Evolutionary conservation across 2,113 vertebrate genomes (phyloP).

Genomic region (Isichthys henryi): DNA sequence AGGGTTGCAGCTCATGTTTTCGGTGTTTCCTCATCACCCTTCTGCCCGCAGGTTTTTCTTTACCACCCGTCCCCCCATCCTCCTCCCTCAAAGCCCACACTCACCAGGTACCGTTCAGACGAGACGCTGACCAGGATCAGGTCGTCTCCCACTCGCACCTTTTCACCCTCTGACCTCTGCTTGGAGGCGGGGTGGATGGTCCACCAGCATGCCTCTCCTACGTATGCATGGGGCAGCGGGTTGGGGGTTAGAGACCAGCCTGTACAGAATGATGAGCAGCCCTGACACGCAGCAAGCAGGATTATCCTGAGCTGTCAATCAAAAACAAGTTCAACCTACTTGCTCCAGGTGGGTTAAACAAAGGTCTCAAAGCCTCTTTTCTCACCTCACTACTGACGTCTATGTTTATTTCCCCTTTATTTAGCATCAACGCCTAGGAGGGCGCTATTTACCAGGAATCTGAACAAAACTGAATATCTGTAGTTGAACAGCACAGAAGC

Average conservation of each 20-base stretch:
- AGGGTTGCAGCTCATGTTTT: neutral
- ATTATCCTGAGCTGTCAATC: neutral
- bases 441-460: neutral
- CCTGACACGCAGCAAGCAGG: neutral
- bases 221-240: neutral
- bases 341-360: neutral
- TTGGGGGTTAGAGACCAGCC: neutral
- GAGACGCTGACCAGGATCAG: constrained; percentile 96
- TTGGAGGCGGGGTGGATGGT: constrained; percentile 75
- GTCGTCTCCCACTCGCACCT: constrained; percentile 91
- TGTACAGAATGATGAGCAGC: neutral
- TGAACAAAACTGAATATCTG: neutral
- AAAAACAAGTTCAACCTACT: neutral
- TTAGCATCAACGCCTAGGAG: neutral
- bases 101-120: constrained; percentile 92
- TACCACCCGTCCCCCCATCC: neutral
- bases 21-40: neutral
- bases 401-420: neutral
- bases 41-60: too few species aligned
- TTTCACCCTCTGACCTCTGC: constrained; percentile 89
- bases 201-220: constrained; percentile 77
- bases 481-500: neutral
- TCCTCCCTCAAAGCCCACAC: constrained; percentile 33
- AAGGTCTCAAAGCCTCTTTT: neutral
- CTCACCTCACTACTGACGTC: neutral